phyloP scores from a whole-genome alignment of 2,797 vertebrate genomes.

The Enteromius mattozi region DNA sequence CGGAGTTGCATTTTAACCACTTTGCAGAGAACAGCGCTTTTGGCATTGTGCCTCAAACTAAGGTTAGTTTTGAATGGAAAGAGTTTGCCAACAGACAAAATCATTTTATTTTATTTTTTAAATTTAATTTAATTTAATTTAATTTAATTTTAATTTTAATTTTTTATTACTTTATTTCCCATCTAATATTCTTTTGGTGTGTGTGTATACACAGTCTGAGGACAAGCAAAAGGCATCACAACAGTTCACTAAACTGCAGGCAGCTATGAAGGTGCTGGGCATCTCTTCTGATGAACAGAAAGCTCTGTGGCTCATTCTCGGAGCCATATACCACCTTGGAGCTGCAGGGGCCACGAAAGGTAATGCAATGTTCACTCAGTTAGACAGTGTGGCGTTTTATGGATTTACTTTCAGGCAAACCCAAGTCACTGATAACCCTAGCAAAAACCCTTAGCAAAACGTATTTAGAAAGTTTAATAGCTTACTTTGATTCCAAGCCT shows the following conservation, averaged over 20 bases:
- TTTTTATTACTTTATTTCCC: not conserved
- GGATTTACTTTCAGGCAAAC: not conserved
- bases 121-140: too few species aligned
- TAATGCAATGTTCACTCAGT: constrained; percentile 63
- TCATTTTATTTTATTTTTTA: not conserved
- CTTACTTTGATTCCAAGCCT: constrained; percentile 9
- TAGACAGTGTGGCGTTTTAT: not conserved
- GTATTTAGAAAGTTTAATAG: not conserved
- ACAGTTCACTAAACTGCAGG: constrained; percentile 94
- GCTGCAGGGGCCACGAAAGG: constrained; percentile 96
- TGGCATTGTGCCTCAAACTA: constrained; percentile 86
- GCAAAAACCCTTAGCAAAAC: not conserved
- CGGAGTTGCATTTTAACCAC: constrained; percentile 96
- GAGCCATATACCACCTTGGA: constrained; percentile 93
- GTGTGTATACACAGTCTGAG: constrained; percentile 79
- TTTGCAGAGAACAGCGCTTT: constrained; percentile 92
- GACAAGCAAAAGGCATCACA: constrained; percentile 93
- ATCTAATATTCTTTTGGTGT: constrained; percentile 1
- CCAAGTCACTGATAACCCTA: not conserved
- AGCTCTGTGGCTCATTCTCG: constrained; percentile 92
- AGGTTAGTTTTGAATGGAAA: constrained; percentile 76
- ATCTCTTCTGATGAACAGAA: constrained; percentile 92
- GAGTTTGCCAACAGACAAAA: not conserved
- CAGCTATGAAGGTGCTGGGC: constrained; percentile 95
- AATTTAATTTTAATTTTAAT: too few species aligned